Percentiles rank a stretch among this genome's conserved stretches.
These are phyloP conservation scores for Apamea epomidion DNA, from an alignment of 2,888 invertebrate species.

Conservation along the genomic window DNA sequence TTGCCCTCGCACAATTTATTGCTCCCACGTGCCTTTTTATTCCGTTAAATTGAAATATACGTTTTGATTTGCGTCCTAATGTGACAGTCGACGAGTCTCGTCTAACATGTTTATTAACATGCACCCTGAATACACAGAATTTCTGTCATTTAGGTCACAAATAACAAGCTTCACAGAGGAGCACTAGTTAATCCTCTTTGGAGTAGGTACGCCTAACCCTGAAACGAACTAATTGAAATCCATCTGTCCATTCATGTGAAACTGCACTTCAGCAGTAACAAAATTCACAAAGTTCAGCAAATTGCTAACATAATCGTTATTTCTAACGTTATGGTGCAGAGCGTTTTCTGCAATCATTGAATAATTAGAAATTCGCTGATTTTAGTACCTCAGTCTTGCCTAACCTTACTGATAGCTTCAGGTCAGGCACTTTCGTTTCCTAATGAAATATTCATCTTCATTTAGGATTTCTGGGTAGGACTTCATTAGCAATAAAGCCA, in stretches of 20 bases:
- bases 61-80: slow-evolving; percentile 70
- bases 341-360: neutral
- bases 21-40: slow-evolving; percentile 77
- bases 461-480: slow-evolving; percentile 9
- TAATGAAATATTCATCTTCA: slow-evolving; percentile 44
- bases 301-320: slow-evolving; percentile 39
- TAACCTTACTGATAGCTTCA: slow-evolving; percentile 16
- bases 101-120: slow-evolving; percentile 39
- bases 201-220: slow-evolving; percentile 53
- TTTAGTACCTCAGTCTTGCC: neutral
- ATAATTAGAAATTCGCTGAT: slow-evolving; percentile 9
- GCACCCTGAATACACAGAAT: slow-evolving; percentile 27
- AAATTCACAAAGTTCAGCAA: slow-evolving; percentile 68
- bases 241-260: slow-evolving; percentile 68
- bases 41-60: slow-evolving; percentile 73
- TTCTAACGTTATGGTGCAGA: slow-evolving; percentile 1
- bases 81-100: slow-evolving; percentile 13
- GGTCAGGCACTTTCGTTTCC: slow-evolving; percentile 3
- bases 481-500: slow-evolving; percentile 21
- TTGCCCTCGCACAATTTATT: slow-evolving; percentile 80
- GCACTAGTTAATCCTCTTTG: slow-evolving; percentile 67
- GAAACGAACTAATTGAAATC: slow-evolving; percentile 74
- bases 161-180: slow-evolving; percentile 61
- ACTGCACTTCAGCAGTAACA: slow-evolving; percentile 70
- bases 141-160: slow-evolving; percentile 56